A percentile compares a stretch with the other conserved stretches of the same genome.
Evolutionary conservation across 2,113 vertebrate species (phyloP).

Genomic region (Rhombomys opimus): DNA sequence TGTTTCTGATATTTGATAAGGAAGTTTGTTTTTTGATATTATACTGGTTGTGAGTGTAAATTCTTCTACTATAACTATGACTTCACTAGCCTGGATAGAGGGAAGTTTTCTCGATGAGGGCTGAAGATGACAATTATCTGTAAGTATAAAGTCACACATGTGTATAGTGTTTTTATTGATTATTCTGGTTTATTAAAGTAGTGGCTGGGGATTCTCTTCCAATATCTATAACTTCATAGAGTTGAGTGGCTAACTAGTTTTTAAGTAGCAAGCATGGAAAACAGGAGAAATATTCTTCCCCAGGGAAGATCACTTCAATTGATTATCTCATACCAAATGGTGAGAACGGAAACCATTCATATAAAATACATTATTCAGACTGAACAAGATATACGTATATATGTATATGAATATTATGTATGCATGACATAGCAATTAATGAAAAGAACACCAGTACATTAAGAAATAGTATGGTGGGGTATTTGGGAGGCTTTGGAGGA

Average conservation of each 20-base stretch:
- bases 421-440: background rate
- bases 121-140: background rate
- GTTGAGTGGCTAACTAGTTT: background rate
- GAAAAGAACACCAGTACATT: background rate
- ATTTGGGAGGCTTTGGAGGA: background rate
- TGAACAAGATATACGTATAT: background rate
- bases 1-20: background rate
- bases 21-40: background rate
- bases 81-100: background rate
- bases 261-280: background rate
- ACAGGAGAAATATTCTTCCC: background rate
- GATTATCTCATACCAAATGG: background rate
- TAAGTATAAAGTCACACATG: background rate
- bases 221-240: background rate
- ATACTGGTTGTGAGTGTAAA: background rate
- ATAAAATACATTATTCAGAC: background rate
- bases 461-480: background rate
- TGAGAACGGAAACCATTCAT: background rate
- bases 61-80: background rate
- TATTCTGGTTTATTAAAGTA: background rate
- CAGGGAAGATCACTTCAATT: background rate
- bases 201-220: background rate
- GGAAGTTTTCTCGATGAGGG: background rate
- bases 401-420: background rate
- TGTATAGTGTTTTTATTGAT: background rate